Base-by-base conservation (phyloP, 2,113 vertebrate species). In the Tretioscincus oriximinensis region DNA sequence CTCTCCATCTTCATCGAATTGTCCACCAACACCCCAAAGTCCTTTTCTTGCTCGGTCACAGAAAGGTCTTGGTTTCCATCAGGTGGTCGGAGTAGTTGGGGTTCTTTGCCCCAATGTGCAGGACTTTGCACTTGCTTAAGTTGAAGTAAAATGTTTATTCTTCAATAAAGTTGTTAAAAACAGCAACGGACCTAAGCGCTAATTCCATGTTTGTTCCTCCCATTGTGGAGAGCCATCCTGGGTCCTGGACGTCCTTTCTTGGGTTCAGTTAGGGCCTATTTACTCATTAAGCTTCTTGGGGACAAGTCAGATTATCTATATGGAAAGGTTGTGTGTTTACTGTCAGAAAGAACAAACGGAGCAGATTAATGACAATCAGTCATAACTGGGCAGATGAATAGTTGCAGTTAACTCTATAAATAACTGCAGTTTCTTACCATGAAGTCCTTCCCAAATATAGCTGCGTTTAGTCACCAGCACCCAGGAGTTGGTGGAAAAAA, bases 361-460 rank as follows among this genome's bases (percentile, higher is more conserved):
- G 16, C 16, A 35, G 22, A n/a, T 66, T 6, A 1, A 22, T 63
- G 11, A 7, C 14, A 20, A 6, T 68, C 4, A 28, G 31, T 41
- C 31, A 41, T 35, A 73, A 31, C 10, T 58, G 8, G n/a, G 54
- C 26, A 2, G 4, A n/a, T 22, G 51, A 69, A 70, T 10, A 7
- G 26, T 76, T 49, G 41, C 80, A 81, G 73, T 81, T 69, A 76
- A 60, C 4, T 8, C 51, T 81, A 81, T 47, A 76, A 81, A 76
- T 81, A 81, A 49, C 31, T n/a, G 9, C 26, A 47, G 24, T 60
- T 41, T 18, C 26, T 31, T 58, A 29, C 41, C 47, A 20, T 68
- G n/a, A 35, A 67, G 29, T 31, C 21, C 29, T 45, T 41, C 63
- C 80, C 74, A 76, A 61, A 76, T 76, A 81, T 75, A 81, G 73